Base-by-base conservation (phyloP, 2,888 invertebrate genomes). In the Oscheius sp. region DNA sequence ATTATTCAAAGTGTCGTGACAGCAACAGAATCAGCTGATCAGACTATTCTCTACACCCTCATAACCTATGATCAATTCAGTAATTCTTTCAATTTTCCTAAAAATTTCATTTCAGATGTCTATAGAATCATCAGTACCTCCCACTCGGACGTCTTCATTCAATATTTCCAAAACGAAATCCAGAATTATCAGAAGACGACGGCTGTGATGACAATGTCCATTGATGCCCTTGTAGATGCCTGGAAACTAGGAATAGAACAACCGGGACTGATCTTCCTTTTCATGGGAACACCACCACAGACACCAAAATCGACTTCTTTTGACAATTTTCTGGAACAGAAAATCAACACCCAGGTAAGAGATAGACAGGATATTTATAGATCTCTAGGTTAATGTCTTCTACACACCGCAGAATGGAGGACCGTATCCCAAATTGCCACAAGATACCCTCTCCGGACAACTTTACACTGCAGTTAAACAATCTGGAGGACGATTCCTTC, bases 291-390 rank as follows among this genome's bases (percentile, higher is more conserved):
- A 4, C 44, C 41, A 14, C 26, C 59, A 2, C 3, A n/a, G 26
- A 20, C 44, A 1, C 59, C 59, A 6, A 6, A 6, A 8, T 26
- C 59, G 1, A 4, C 5, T n/a, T 12, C 26, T 24, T 30, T 54
- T n/a, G 59, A 59, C 28, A 41, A 59, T 30, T 59, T 24, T 26
- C 41, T 59, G 14, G 41, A 59, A 26, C 59, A 59, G 28, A 59
- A 59, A 20, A 59, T 59, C 28, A 26, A 59, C 41, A 59, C 59
- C n/a, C 59, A 59, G 59, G 54, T 54, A 14, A 22, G 22, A 24
- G 8, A 8, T 17, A 4, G 26, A 50, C 3, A 24, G 24, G 14
- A 17, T 8, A 8, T 12, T 8, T 45, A 6, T 45, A 45, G 17
- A n/a, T 20, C 17, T 54, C 3, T 17, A 54, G 54, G 59, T 59